A percentile compares a stretch with the other conserved stretches of the same genome.
Conservation (phyloP, 2,113 vertebrate genomes). For the Carassius gibelio region DNA sequence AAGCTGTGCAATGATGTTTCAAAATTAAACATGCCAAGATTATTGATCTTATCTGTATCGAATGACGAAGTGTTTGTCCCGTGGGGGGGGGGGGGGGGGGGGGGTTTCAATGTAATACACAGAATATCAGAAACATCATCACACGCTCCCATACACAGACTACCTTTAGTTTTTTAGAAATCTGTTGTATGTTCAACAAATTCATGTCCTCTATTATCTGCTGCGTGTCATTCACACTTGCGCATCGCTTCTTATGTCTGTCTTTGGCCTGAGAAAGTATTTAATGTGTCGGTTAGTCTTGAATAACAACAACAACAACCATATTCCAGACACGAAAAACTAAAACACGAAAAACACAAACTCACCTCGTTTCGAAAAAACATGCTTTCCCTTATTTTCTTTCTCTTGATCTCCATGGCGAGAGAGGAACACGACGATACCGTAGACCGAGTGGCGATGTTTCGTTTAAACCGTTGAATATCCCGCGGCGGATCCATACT, state of each 20-base stretch:
- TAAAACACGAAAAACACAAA: neutral
- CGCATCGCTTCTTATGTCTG: slow-evolving; percentile 56
- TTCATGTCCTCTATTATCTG: slow-evolving; percentile 64
- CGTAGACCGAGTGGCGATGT: slow-evolving; percentile 49
- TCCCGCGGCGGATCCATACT: slow-evolving; percentile 74
- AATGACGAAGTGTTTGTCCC: neutral
- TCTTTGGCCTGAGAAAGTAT: slow-evolving; percentile 55
- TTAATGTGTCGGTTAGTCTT: neutral
- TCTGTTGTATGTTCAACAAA: slow-evolving; percentile 64
- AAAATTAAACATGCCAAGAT: neutral
- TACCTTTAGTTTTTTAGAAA: slow-evolving; percentile 68
- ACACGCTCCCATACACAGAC: slow-evolving; percentile 34
- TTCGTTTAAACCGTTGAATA: slow-evolving; percentile 73
- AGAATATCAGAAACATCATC: slow-evolving; percentile 20
- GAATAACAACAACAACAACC: neutral
- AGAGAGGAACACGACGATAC: slow-evolving; percentile 71
- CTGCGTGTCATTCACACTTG: neutral
- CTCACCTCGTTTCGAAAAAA: slow-evolving; percentile 55
- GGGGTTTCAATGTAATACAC: neutral
- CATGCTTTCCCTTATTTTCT: slow-evolving; percentile 75
- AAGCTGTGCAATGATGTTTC: neutral
- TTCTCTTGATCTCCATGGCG: slow-evolving; percentile 79
- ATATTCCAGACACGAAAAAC: neutral
- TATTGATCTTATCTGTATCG: neutral
- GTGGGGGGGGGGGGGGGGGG: no score